phyloP scores from a whole-genome alignment of 2,888 invertebrate species.

The Vandiemenella viatica region DNA sequence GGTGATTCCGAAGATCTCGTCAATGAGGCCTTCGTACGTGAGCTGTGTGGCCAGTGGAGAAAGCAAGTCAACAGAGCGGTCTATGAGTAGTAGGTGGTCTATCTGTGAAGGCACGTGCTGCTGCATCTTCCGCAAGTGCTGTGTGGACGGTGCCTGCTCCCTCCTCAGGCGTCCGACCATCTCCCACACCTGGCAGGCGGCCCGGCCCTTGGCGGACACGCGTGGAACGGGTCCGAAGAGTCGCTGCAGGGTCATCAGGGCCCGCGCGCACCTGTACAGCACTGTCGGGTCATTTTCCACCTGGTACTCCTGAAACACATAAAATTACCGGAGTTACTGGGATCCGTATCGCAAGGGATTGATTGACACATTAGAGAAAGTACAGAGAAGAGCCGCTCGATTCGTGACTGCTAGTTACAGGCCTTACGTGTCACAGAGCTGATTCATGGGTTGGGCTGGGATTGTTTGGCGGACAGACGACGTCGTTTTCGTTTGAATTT shows the following conservation, averaged over 20 bases:
- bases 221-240: constrained; percentile 79
- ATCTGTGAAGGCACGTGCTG: constrained; percentile 32
- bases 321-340: constrained; percentile 27
- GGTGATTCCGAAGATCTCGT: constrained; percentile 82
- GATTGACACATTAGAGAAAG: no score
- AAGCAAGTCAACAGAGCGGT: constrained; percentile 80
- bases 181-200: constrained; percentile 80
- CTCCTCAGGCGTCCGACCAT: constrained; percentile 56
- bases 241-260: constrained; percentile 70
- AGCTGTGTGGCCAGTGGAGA: constrained; percentile 87
- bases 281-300: constrained; percentile 82
- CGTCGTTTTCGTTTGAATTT: no score
- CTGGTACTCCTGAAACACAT: constrained; percentile 47
- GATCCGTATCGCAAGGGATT: no score
- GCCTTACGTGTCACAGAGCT: no score
- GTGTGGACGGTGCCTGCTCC: constrained; percentile 38
- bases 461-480: no score
- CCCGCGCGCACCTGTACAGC: constrained; percentile 74
- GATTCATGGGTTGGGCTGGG: no score
- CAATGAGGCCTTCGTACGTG: constrained; percentile 94
- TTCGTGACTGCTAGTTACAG: constrained; percentile 70
- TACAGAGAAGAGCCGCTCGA: no score
- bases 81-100: constrained; percentile 78
- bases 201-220: constrained; percentile 78
- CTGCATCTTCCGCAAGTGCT: neutral